Conservation (phyloP, 2,888 invertebrate species). For the Stratiomys singularior region DNA sequence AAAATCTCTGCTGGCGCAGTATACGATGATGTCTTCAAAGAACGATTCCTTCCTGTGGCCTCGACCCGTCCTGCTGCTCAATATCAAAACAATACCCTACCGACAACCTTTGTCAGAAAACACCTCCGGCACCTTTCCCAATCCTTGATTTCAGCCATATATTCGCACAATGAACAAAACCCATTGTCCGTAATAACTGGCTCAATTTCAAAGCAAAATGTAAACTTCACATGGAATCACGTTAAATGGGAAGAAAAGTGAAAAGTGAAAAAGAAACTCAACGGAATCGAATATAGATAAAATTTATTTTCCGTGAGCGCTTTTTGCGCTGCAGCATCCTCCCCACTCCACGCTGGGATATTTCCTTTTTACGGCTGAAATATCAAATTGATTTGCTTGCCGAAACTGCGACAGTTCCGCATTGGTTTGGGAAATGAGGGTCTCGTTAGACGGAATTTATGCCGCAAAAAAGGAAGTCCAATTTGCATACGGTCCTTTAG, state of each 20-base stretch:
- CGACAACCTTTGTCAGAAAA: background rate
- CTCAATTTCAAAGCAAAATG: background rate
- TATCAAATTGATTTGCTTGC: conserved; percentile 36
- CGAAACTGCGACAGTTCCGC: background rate
- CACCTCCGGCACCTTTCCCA: background rate
- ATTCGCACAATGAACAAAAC: background rate
- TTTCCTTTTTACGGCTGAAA: background rate
- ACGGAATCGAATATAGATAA: conserved; percentile 35
- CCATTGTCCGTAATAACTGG: background rate
- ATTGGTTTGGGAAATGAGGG: background rate
- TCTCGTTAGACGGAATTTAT: conserved; percentile 42
- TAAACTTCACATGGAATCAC: conserved; percentile 14
- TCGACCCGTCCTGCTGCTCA: no score
- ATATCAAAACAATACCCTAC: no score
- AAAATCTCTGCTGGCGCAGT: no score
- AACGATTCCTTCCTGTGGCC: no score
- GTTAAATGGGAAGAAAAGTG: conserved; percentile 22
- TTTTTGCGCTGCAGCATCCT: background rate
- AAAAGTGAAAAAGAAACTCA: conserved; percentile 28
- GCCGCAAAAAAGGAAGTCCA: conserved; percentile 32
- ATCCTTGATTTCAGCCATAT: conserved; percentile 13
- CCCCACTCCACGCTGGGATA: background rate
- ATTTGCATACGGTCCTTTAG: conserved; percentile 37
- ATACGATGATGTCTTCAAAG: no score
- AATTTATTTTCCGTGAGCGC: conserved; percentile 40